Evolutionary conservation across 2,797 vertebrate species (phyloP).

Genomic region (Eptatretus atami): DNA sequence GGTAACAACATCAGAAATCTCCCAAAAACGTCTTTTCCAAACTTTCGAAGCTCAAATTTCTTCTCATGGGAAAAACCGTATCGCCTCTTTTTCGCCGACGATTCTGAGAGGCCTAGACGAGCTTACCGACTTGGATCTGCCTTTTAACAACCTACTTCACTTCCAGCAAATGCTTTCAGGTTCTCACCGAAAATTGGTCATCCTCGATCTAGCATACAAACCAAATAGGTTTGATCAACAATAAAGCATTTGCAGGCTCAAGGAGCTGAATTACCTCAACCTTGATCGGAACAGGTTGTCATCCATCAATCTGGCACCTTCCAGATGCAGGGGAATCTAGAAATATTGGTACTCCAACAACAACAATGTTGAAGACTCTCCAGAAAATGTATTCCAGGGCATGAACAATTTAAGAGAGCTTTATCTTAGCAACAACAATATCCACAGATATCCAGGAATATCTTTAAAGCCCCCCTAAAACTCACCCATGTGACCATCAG

Average conservation of each 20-base stretch:
- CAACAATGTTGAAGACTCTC: constrained; percentile 19
- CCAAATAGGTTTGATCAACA: constrained; percentile 19
- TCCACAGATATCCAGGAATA: constrained; percentile 16
- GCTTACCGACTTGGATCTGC: constrained; percentile 23
- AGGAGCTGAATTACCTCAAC: constrained; percentile 24
- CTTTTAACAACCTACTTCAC: constrained; percentile 17
- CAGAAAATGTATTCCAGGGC: constrained; percentile 14
- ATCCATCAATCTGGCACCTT: constrained; percentile 15
- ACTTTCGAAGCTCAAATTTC: constrained; percentile 24
- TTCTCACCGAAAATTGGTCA: constrained; percentile 22
- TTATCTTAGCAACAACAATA: constrained; percentile 24
- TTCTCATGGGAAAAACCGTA: constrained; percentile 28
- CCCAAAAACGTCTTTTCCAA: constrained; percentile 19
- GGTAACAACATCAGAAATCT: constrained; percentile 21
- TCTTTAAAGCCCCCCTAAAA: constrained; percentile 17
- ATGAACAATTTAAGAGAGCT: constrained; percentile 22
- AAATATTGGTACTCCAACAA: constrained; percentile 29
- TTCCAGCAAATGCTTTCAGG: constrained; percentile 20
- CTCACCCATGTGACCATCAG: constrained; percentile 23
- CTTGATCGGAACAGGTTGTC: constrained; percentile 24
- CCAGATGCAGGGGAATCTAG: constrained; percentile 15
- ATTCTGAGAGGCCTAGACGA: constrained; percentile 24
- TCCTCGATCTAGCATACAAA: constrained; percentile 24
- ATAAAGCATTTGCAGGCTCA: constrained; percentile 20
- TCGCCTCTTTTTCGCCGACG: constrained; percentile 16